Evolutionary conservation across 2,797 vertebrate species (phyloP), one percentile per base, ranked within the genome.

Genomic region (Thunnus albacares): DNA sequence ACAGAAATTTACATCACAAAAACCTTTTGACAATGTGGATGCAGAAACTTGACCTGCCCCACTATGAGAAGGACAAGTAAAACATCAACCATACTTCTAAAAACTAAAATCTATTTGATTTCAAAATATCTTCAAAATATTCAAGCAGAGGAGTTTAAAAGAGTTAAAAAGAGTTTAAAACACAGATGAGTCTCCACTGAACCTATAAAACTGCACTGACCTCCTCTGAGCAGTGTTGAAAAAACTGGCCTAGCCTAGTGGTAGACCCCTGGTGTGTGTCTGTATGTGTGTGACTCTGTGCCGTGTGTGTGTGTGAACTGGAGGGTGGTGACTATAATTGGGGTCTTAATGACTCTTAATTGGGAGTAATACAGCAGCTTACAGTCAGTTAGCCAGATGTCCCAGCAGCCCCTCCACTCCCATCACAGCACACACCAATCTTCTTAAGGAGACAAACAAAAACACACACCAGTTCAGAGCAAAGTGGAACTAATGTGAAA

Each of bases 311-410:
- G 67, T 62, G 85, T 81, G 79, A 87, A 82, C 71, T 80, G n/a
- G 64, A 59, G 88, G 88, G 82, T 84, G 80, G 80, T 82, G 82
- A 82, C 82, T 80, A 72, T 90, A 93, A 91, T 92, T 87, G 78
- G 75, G 79, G 76, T 85, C 86, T 87, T 92, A 92, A 94, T 91
- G 83, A 89, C 69, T 88, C 87, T 79, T 93, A 91, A 94, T 91
- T 87, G 85, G 87, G 69, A 88, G 86, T 82, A 85, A 89, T 89
- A 86, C 79, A 79, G 82, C 84, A 82, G 89, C 80, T 87, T 89
- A 87, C 85, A 91, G 87, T 90, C 83, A 86, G 84, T 87, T 77
- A 82, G 68, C 87, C 91, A 92, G 88, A 88, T 90, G 90, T 90
- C 91, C 88, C 78, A 47, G 71, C 82, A 88, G 83, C 80, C 79